Conservation (phyloP, 2,113 vertebrate species). For the Ornithorhynchus anatinus region DNA sequence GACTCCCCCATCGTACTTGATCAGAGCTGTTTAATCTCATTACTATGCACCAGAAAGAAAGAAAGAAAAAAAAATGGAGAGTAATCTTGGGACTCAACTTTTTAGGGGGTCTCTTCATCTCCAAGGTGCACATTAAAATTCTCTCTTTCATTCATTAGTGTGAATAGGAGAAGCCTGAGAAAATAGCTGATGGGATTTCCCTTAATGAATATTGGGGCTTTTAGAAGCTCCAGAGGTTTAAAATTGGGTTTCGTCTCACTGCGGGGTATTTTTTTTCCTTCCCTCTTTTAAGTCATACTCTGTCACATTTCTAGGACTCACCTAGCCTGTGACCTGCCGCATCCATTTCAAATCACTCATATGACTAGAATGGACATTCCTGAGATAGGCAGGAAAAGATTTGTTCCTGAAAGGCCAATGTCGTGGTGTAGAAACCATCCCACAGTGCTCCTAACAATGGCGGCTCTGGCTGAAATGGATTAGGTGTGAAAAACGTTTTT, state of each 20-base stretch:
- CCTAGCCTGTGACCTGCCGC: conserved; percentile 52
- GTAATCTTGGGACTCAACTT: conserved; percentile 36
- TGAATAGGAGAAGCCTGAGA: conserved; percentile 49
- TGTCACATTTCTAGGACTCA: conserved; percentile 62
- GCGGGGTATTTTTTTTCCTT: conserved; percentile 40
- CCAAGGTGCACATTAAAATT: conserved; percentile 35
- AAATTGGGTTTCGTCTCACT: conserved; percentile 67
- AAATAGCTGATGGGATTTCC: conserved; percentile 58
- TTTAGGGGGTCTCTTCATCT: conserved; percentile 50
- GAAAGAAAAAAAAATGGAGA: not conserved
- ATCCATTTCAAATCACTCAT: conserved; percentile 62
- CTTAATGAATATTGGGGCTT: conserved; percentile 65
- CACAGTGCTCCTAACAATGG: no score
- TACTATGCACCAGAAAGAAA: conserved; percentile 30
- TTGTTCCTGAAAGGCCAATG: conserved; percentile 16
- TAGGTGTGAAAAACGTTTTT: no score
- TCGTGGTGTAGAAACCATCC: no score
- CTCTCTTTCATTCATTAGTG: conserved; percentile 41
- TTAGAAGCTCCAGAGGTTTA: conserved; percentile 63
- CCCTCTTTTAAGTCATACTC: conserved; percentile 63
- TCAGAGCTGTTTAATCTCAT: conserved; percentile 28
- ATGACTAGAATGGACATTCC: conserved; percentile 40
- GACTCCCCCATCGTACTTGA: not conserved
- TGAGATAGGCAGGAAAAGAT: not conserved
- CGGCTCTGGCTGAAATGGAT: no score